A percentile compares a stretch with the other conserved stretches of the same genome.
phyloP scores from a whole-genome alignment of 2,797 vertebrate species.

The Sebastes umbrosus region DNA sequence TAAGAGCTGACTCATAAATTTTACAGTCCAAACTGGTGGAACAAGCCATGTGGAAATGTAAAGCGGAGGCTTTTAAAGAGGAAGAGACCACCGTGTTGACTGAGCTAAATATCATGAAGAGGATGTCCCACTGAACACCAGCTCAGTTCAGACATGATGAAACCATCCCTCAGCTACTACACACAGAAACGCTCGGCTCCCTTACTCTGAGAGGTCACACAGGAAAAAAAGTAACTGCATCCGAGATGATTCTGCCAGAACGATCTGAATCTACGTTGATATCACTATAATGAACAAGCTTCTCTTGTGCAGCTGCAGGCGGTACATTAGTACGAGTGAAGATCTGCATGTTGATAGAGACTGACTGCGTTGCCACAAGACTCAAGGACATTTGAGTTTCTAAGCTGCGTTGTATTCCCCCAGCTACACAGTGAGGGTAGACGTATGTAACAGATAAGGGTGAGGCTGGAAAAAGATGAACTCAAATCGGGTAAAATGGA shows the following conservation, averaged over 20 bases:
- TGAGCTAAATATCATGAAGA: slow-evolving; percentile 56
- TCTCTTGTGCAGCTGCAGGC: slow-evolving; percentile 1
- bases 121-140: neutral
- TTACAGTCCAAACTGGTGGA: slow-evolving; percentile 71
- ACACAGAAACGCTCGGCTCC: neutral
- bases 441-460: slow-evolving; percentile 13
- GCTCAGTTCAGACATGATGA: neutral
- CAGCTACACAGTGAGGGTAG: slow-evolving; percentile 16
- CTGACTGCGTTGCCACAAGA: slow-evolving; percentile 3
- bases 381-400: slow-evolving; percentile 44
- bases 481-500: slow-evolving; percentile 38
- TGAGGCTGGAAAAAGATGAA: slow-evolving; percentile 20
- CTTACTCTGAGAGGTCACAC: neutral
- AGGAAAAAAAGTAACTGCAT: neutral
- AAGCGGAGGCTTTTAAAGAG: slow-evolving; percentile 51
- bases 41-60: slow-evolving; percentile 75
- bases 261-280: neutral
- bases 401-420: slow-evolving; percentile 17
- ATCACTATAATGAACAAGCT: neutral
- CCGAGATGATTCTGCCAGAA: neutral
- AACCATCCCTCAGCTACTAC: neutral
- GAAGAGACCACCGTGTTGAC: slow-evolving; percentile 35
- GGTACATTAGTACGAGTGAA: neutral
- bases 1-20: slow-evolving; percentile 81
- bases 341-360: slow-evolving; percentile 13